Base-by-base conservation (phyloP, 2,888 invertebrate genomes). In the Pammene aurita region DNA sequence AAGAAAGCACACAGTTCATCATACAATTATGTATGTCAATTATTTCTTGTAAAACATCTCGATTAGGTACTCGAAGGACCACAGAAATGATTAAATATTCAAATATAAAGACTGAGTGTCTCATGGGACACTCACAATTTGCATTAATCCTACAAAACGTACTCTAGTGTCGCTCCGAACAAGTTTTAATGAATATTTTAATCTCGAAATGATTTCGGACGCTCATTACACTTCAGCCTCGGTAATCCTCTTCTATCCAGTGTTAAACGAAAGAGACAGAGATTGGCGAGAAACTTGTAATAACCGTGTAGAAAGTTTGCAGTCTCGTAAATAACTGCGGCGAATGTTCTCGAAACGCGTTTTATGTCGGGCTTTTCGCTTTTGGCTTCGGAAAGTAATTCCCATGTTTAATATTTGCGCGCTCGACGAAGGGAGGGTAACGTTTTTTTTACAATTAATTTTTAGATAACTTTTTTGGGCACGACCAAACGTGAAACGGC, bases 101-200 rank as follows among this genome's bases (percentile, higher is more conserved):
- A 38, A 38, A 38, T 9, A 38, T 38, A 38, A 38, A 38, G 38
- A 38, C 38, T 38, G 38, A 0, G 10, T 10, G 16, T 48, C 16
- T 6, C 10, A 16, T 10, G 10, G 16, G 35, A 60, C 46, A 18
- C n/a, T 9, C 48, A 13, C 61, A 34, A 46, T 61, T 35, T 61
- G n/a, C 50, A 38, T 61, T 38, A 18, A 38, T 60, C 10, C 34
- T 0, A 14, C 14, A 2, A 14, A 46, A 41, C 35, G 10, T 2
- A 34, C 13, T n/a, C 42, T 42, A 7, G 38, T 18, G 16, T 18
- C 56, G 56, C 56, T 11, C 42, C 52, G 64, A 42, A 44, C 44
- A 69, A 69, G 52, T 69, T 69, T 68, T 69, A 64, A 69, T 69
- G 68, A 69, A 69, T 69, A 64, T 69, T 69, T 64, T 69, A 68